Evolutionary conservation across 2,797 vertebrate species (phyloP), one percentile per base, ranked within the genome.

Genomic region (Sebastes dallii): DNA sequence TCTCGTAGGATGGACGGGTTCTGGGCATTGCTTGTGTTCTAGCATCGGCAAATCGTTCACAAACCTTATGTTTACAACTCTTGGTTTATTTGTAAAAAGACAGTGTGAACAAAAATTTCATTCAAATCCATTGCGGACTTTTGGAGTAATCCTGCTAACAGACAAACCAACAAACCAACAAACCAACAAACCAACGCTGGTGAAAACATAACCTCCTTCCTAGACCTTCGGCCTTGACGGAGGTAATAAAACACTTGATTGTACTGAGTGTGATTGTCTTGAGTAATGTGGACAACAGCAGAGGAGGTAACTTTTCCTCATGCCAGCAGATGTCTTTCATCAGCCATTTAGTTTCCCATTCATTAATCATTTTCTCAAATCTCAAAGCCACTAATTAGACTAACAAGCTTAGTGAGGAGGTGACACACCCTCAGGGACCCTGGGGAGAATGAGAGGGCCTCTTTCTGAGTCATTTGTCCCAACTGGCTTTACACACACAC

Each of bases 311-410:
- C n/a, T 32, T 71, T 70, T 76, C n/a, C 56, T 55, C 11, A 8
- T 58, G 34, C 22, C 52, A 72, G 55, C 61, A 89, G 75, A 77
- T 79, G 36, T 81, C 24, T 80, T 66, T 86, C 67, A 59, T 75
- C 77, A 69, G 61, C 54, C 30, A 9, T 75, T 82, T 62, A 22
- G 29, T 52, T 77, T 78, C 75, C 56, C 84, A 36, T 16, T 83
- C 88, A 89, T 90, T 81, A 86, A 90, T 89, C 77, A 81, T 78
- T 89, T 90, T 87, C 73, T 65, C 68, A 76, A 84, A 86, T 87
- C 86, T 85, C 75, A 77, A 86, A 66, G 50, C 67, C 72, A 36
- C 87, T 83, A 79, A 88, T 90, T 81, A 86, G 66, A 64, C 66
- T 66, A 85, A 86, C 54, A 79, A 82, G 78, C 72, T 65, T 34